Evolutionary conservation across 2,797 vertebrate genomes (phyloP).

Genomic region (Poecilia picta): DNA sequence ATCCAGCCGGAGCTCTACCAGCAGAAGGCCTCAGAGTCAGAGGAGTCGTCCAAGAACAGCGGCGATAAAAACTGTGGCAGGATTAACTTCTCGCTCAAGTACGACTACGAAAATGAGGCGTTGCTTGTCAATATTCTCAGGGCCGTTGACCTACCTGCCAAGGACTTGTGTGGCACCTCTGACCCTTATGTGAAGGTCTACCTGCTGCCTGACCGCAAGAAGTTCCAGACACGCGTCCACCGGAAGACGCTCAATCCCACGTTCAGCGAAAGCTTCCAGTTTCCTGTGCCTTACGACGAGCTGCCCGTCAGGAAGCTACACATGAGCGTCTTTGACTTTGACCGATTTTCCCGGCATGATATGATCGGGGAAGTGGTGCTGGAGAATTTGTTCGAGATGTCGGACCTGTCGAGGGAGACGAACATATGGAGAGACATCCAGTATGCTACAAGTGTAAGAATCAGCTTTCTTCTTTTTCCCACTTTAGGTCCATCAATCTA

Average conservation of each 20-base stretch:
- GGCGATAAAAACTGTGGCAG: conserved; percentile 91
- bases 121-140: conserved; percentile 91
- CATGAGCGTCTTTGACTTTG: conserved; percentile 97
- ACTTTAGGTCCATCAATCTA: not conserved
- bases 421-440: conserved; percentile 97
- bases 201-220: conserved; percentile 96
- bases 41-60: conserved; percentile 87
- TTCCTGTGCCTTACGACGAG: conserved; percentile 94
- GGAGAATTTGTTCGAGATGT: conserved; percentile 94
- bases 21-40: conserved; percentile 88
- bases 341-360: conserved; percentile 96
- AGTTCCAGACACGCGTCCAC: conserved; percentile 98
- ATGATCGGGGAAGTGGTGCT: conserved; percentile 98
- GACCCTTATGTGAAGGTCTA: conserved; percentile 99
- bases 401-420: conserved; percentile 93
- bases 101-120: conserved; percentile 93
- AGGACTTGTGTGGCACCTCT: conserved; percentile 96
- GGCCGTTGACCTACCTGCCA: conserved; percentile 94
- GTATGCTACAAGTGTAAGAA: conserved; percentile 93
- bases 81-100: conserved; percentile 96
- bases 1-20: conserved; percentile 98
- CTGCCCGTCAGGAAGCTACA: conserved; percentile 91
- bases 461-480: not conserved
- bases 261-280: conserved; percentile 94
- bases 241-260: conserved; percentile 97